Base-by-base conservation (phyloP, 2,888 invertebrate species). In the Sminthurinus aureus region DNA sequence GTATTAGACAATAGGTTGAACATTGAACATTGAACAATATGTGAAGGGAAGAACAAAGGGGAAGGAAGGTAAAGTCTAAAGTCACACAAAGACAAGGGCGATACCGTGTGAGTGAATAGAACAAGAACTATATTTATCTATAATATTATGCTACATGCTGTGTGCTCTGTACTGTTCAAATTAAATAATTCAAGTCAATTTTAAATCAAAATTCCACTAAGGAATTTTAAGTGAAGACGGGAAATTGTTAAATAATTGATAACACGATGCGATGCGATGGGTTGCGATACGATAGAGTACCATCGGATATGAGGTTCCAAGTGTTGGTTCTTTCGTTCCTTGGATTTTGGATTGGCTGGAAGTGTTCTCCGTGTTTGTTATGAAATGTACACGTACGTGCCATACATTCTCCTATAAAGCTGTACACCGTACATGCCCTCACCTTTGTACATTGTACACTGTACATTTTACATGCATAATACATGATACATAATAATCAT, bases 161-260 rank as follows among this genome's bases (percentile, higher is more conserved):
- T 8, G n/a, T 8, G 20, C 22, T 67, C n/a, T 8, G n/a, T 8
- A 24, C 24, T 24, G 26, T 71, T 9, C 24, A 69, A 69, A n/a
- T 69, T n/a, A n/a, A 20, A 69, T 22, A 69, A 69, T 69, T 69
- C 20, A 69, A 69, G 67, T 20, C 20, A 69, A 24, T 13, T 24
- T 71, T 71, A 24, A 71, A 26, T 71, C 24, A 71, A 71, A 38
- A 71, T 71, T 24, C 24, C 26, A 24, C 22, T 2, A 26, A 26
- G 71, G 71, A 24, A 26, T 71, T 71, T 20, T 24, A 71, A 71
- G 15, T 71, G 26, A 71, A 71, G 67, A 22, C n/a, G 22, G 71
- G 71, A 71, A 71, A 71, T 71, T 22, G 71, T 71, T 71, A 24
- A 24, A 71, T 71, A 78, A 78, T 26, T 78, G 78, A 78, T 66